Conservation (phyloP, 2,888 invertebrate species). For the Xylota segnis region DNA sequence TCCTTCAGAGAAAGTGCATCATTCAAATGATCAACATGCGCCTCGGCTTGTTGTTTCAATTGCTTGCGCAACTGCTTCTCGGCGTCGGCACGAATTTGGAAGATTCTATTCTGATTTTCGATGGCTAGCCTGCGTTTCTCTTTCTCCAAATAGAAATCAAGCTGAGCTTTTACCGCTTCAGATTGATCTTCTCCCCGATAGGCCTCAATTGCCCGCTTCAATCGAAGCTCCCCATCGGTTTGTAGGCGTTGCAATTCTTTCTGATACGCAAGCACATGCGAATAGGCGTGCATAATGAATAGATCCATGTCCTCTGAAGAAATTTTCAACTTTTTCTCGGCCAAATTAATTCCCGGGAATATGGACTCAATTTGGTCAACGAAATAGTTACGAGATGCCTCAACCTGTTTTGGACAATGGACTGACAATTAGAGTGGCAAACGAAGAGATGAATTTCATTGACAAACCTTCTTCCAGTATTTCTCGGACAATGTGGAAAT, state of each 20-base stretch:
- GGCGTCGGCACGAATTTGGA: slow-evolving; percentile 88
- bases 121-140: slow-evolving; percentile 88
- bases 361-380: slow-evolving; percentile 89
- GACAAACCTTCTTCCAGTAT: slow-evolving; percentile 91
- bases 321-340: slow-evolving; percentile 88
- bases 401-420: slow-evolving; percentile 79
- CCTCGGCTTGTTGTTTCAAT: slow-evolving; percentile 93
- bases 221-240: slow-evolving; percentile 87
- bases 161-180: slow-evolving; percentile 85
- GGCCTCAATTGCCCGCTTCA: slow-evolving; percentile 88
- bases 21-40: slow-evolving; percentile 92
- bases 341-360: slow-evolving; percentile 89
- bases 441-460: background rate
- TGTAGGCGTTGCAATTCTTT: slow-evolving; percentile 91
- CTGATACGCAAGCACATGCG: slow-evolving; percentile 91
- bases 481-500: slow-evolving; percentile 89
- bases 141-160: slow-evolving; percentile 89
- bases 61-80: slow-evolving; percentile 91
- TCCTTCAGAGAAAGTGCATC: slow-evolving; percentile 88
- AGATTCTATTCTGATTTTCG: slow-evolving; percentile 89
- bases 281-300: slow-evolving; percentile 91
- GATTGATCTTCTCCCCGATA: slow-evolving; percentile 86
- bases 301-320: slow-evolving; percentile 89
- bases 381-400: slow-evolving; percentile 87
- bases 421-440: background rate